Conservation (phyloP, 2,113 vertebrate genomes). For the Poeciliopsis prolifica region DNA sequence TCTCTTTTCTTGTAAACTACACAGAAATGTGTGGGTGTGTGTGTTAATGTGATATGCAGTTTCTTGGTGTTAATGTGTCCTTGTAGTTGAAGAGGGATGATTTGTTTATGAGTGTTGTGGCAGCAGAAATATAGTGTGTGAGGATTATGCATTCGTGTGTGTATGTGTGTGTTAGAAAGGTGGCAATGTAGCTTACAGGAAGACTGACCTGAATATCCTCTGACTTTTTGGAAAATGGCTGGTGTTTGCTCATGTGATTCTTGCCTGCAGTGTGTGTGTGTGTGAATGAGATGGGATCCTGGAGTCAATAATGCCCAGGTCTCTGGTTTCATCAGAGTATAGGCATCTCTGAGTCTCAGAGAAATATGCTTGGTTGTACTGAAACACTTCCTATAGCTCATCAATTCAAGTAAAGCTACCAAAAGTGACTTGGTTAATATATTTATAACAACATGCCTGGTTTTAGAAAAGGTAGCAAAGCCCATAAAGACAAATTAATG, state of each 20-base stretch:
- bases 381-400: background rate
- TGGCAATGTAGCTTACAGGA: background rate
- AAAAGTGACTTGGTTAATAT: background rate
- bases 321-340: background rate
- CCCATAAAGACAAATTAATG: background rate
- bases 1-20: background rate
- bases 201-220: slow-evolving; percentile 10
- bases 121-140: background rate
- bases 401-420: background rate
- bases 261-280: slow-evolving; percentile 5
- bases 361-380: background rate
- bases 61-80: slow-evolving; percentile 10
- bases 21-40: background rate
- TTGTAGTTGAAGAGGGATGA: background rate
- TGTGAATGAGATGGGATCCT: slow-evolving; percentile 2
- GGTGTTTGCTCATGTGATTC: slow-evolving; percentile 19
- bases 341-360: background rate
- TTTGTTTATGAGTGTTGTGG: slow-evolving; percentile 1
- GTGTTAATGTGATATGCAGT: slow-evolving; percentile 9
- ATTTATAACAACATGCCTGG: background rate
- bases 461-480: background rate
- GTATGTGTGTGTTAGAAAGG: background rate
- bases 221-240: slow-evolving; percentile 35
- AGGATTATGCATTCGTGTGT: background rate
- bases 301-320: slow-evolving; percentile 17